phyloP scores from a whole-genome alignment of 1,140 invertebrate genomes.

The Parasteatoda tepidariorum region DNA sequence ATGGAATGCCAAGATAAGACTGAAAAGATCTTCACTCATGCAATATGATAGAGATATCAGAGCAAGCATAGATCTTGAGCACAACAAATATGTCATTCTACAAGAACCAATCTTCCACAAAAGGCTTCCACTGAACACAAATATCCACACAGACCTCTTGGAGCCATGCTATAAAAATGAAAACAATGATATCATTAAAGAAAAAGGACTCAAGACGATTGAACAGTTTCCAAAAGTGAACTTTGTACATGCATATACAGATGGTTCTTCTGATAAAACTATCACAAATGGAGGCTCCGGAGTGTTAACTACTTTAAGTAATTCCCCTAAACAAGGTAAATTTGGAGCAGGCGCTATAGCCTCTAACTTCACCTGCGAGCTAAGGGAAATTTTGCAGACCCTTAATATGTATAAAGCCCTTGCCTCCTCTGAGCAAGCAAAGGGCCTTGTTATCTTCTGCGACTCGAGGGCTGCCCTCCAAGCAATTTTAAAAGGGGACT shows the following conservation, averaged over 20 bases:
- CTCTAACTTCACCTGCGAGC: not conserved
- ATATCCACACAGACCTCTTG: not conserved
- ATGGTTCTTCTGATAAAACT: constrained; percentile 5
- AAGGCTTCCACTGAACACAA: not conserved
- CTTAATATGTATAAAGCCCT: not conserved
- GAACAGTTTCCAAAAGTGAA: not conserved
- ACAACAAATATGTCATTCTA: not conserved
- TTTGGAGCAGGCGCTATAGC: not conserved
- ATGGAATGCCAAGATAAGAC: not conserved
- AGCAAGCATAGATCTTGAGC: not conserved
- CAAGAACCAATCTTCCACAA: not conserved
- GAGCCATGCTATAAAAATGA: constrained; percentile 10
- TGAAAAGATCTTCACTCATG: constrained; percentile 3
- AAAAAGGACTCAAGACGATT: not conserved
- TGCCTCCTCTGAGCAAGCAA: not conserved
- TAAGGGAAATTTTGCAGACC: not conserved
- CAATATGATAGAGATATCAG: not conserved
- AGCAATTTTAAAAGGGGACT: no score
- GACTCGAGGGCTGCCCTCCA: constrained; percentile 5
- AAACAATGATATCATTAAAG: not conserved
- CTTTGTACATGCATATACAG: constrained; percentile 2
- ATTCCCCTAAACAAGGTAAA: not conserved
- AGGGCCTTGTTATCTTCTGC: not conserved
- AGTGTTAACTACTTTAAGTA: not conserved
- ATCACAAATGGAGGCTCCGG: not conserved